phyloP scores from a whole-genome alignment of 2,888 invertebrate genomes.

The Eristalis pertinax region DNA sequence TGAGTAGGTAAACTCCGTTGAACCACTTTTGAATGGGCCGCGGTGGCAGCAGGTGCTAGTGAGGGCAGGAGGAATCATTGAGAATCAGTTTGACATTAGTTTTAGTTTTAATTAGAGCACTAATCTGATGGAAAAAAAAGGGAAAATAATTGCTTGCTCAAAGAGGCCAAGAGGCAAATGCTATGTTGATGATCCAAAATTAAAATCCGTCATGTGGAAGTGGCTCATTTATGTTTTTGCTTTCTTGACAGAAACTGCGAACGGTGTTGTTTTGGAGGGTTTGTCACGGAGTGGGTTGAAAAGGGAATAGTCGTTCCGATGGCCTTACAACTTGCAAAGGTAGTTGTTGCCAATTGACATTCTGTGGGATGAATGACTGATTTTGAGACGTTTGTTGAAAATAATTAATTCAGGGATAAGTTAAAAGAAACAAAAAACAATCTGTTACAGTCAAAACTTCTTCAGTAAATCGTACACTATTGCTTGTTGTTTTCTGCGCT shows the following conservation, averaged over 20 bases:
- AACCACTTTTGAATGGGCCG: neutral
- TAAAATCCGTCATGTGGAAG: neutral
- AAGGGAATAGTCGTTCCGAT: neutral
- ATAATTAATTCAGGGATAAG: neutral
- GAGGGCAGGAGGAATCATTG: neutral
- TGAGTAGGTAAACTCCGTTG: neutral
- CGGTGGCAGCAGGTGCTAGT: neutral
- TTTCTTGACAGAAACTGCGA: neutral
- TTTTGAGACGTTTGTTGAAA: neutral
- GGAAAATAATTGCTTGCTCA: constrained; percentile 1
- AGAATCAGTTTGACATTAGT: neutral
- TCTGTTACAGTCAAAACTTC: too few species aligned
- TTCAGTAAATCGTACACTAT: too few species aligned
- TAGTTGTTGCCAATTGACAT: neutral
- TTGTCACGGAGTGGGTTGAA: neutral
- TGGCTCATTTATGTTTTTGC: neutral
- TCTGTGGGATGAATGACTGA: neutral
- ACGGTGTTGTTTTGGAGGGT: neutral
- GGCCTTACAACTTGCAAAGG: too few species aligned
- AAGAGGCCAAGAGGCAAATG: neutral
- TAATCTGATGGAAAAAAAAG: neutral
- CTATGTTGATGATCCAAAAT: neutral
- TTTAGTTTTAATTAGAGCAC: constrained; percentile 11
- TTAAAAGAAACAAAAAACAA: too few species aligned
- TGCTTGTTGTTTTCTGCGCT: too few species aligned